Evolutionary conservation across 2,888 invertebrate genomes (phyloP).

Genomic region (Argyra leucocephala): DNA sequence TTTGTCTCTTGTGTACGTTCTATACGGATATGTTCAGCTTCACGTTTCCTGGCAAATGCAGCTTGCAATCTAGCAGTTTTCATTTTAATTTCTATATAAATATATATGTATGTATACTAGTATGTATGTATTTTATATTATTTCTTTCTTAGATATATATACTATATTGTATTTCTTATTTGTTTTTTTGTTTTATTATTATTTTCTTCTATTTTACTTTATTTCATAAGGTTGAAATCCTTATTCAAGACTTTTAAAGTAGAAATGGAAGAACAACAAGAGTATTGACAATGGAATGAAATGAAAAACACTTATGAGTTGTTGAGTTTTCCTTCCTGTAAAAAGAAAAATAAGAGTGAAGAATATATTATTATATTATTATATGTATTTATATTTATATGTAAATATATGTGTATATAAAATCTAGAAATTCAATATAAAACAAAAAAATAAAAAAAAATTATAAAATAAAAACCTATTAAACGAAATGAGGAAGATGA

Average conservation of each 20-base stretch:
- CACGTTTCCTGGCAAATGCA: slow-evolving; percentile 36
- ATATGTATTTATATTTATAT: too few relatives aligned
- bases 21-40: slow-evolving; percentile 35
- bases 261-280: background rate
- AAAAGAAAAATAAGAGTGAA: background rate
- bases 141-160: too few relatives aligned
- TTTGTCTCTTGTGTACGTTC: slow-evolving; percentile 36
- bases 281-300: background rate
- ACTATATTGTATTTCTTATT: too few relatives aligned
- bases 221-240: background rate
- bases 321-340: background rate
- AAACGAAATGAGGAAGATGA: background rate
- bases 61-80: slow-evolving; percentile 36
- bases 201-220: background rate
- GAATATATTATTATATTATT: too few relatives aligned
- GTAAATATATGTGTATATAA: background rate
- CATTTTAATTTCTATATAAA: too few relatives aligned
- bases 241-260: background rate
- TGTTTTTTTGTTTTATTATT: background rate
- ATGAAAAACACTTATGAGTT: background rate
- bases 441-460: background rate
- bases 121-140: too few relatives aligned
- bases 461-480: background rate
- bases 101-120: too few relatives aligned
- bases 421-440: background rate